Conservation (phyloP, 2,113 vertebrate species). For the Bubo scandiacus region DNA sequence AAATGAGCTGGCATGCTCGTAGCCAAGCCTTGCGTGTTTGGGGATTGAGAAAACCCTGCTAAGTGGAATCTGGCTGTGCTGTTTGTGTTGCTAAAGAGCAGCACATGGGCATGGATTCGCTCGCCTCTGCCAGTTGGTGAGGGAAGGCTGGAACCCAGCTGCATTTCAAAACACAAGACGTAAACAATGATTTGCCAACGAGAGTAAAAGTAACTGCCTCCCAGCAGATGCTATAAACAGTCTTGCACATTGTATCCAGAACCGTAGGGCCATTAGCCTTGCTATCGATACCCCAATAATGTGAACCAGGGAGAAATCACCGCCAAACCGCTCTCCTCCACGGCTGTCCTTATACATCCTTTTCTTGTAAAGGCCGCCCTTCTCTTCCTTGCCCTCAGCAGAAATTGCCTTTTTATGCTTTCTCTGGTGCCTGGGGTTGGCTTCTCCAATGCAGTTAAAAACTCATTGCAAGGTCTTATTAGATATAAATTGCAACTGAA, state of each 20-base stretch:
- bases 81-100: constrained; percentile 57
- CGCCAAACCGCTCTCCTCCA: not conserved
- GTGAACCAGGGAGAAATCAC: accelerated
- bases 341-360: not conserved
- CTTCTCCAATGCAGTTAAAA: not conserved
- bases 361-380: not conserved
- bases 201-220: constrained; percentile 49
- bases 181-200: not conserved
- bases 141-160: constrained; percentile 32
- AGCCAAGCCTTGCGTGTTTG: not conserved
- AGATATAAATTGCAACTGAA: not conserved
- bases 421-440: not conserved
- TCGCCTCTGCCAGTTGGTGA: not conserved
- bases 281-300: not conserved
- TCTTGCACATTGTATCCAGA: not conserved
- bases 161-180: constrained; percentile 17
- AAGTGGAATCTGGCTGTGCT: constrained; percentile 37
- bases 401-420: not conserved
- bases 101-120: constrained; percentile 9
- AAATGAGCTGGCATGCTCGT: accelerated
- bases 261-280: not conserved
- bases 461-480: not conserved
- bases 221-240: constrained; percentile 21
- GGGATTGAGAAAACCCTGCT: constrained; percentile 27
- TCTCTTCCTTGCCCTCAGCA: not conserved